Evolutionary conservation across 1,140 invertebrate genomes (phyloP), one percentile per base, ranked within the genome.

Genomic region (Drosophila malerkotliana): DNA sequence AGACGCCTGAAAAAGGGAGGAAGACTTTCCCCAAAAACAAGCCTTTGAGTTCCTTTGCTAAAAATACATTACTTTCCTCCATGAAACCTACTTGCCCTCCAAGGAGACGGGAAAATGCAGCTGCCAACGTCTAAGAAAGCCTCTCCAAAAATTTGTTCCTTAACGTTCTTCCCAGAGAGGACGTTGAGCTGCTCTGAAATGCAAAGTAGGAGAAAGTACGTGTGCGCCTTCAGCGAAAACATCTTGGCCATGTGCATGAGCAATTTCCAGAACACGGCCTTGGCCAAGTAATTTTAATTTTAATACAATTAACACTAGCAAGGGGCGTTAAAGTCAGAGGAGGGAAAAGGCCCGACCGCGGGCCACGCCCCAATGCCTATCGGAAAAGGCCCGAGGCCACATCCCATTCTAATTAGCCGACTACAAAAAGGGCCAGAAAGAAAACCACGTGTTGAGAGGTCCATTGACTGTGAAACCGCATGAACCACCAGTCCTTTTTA

Each of bases 331-430:
- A 68, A 56, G 47, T 39, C 21, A 14, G 44, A 21, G 32, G 39
- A 18, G 18, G 18, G 18, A 18, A 18, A 18, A 56, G 39, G 6
- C 3, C 3, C n/a, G 10, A 3, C 14, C 9, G 32, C 49, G 37
- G 63, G 44, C 41, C 32, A 83, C 62, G 74, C 71, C 79, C 80
- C n/a, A 64, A 72, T 52, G 54, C 26, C 57, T 63, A 60, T 51
- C 14, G 18, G 12, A 59, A 57, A 45, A 51, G 28, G 12, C 18
- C 14, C 34, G 15, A 18, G 63, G 18, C 52, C 32, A 12, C 64
- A 8, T 57, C 18, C 63, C 32, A 41, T 75, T 74, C 68, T 84
- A 79, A 83, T 79, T 72, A 80, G 59, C 47, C 49, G 63, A 54
- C 63, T 44, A 58, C 54, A 67, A 61, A 76, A 72, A 48, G 47